phyloP scores from a whole-genome alignment of 2,888 invertebrate species.

The Rotaria socialis region DNA sequence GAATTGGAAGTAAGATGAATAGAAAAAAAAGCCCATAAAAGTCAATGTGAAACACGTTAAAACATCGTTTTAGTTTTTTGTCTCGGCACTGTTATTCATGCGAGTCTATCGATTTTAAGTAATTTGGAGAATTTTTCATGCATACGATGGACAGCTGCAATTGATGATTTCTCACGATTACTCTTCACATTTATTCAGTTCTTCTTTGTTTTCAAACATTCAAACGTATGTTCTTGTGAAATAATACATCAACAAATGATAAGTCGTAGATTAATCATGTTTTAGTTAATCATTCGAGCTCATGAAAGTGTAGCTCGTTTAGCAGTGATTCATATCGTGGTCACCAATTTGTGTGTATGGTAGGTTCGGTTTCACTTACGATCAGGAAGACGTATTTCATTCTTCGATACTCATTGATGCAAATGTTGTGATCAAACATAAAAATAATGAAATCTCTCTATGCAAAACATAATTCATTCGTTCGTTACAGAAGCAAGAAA shows the following conservation, averaged over 20 bases:
- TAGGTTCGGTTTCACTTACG: not conserved
- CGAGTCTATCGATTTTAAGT: not conserved
- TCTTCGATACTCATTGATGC: too few relatives aligned
- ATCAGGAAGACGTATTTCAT: too few relatives aligned
- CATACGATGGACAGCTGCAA: slow-evolving; percentile 2
- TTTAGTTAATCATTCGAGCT: slow-evolving; percentile 21
- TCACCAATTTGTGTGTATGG: slow-evolving; percentile 12
- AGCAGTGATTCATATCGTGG: not conserved
- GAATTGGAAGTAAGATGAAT: not conserved
- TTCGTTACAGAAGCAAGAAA: too few relatives aligned
- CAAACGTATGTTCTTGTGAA: not conserved
- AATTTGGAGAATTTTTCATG: not conserved
- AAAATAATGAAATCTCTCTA: too few relatives aligned
- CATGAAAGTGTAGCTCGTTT: slow-evolving; percentile 15
- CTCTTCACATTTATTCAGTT: not conserved
- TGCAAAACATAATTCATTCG: too few relatives aligned
- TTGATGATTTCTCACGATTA: slow-evolving; percentile 1
- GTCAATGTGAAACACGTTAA: too few relatives aligned
- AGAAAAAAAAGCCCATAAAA: too few relatives aligned
- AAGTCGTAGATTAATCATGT: not conserved
- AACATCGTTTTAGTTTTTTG: not conserved
- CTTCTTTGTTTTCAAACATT: slow-evolving; percentile 28
- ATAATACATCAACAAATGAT: not conserved
- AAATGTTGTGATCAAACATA: too few relatives aligned
- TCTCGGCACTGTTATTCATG: not conserved